Base-by-base conservation (phyloP, 2,113 vertebrate species). In the Centropus unirufus region DNA sequence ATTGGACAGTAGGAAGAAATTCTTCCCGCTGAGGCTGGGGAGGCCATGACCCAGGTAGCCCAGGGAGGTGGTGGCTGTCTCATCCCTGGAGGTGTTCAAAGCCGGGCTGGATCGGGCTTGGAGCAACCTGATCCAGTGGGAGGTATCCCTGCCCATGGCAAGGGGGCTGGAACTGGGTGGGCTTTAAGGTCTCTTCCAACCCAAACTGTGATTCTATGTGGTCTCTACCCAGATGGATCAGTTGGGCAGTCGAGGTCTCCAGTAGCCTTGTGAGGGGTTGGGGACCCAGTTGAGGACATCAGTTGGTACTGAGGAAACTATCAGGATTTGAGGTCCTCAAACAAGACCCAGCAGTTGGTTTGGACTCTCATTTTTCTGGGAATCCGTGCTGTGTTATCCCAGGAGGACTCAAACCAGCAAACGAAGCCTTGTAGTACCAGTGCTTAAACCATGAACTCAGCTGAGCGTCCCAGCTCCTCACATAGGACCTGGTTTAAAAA, bases 381-480 rank as follows among this genome's bases (percentile, higher is more conserved):
- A 39, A 13, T 40, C n/a, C 8, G 7, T 13, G 21, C 34, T 2
- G 12, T 6, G 39, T 55, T 47, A 23, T 8, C 61, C 44, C 32
- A 39, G 74, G n/a, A 47, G 36, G 6, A 8, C 9, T 4, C 4
- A 1, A 32, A 76, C 36, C 2, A 12, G 20, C 5, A 8, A 46
- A 24, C 2, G 32, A n/a, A 59, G 23, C 39, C 44, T 52, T 51
- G 15, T 16, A 24, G 19, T 27, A 8, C 8, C 63, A 17, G 47
- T 4, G 1, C 22, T 32, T 32, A n/a, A 19, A 32, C 47, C 15
- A 1, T 20, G 9, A 27, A 29, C 9, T 27, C 6, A 1, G 42
- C 73, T 9, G 44, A 16, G 51, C 1, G 15, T 5, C 13, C 26
- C 47, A 62, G 21, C 30, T 30, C 49, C 34, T 30, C 14, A 4